Base-by-base conservation (phyloP, 1,140 invertebrate species). In the Sinonovacula constricta region DNA sequence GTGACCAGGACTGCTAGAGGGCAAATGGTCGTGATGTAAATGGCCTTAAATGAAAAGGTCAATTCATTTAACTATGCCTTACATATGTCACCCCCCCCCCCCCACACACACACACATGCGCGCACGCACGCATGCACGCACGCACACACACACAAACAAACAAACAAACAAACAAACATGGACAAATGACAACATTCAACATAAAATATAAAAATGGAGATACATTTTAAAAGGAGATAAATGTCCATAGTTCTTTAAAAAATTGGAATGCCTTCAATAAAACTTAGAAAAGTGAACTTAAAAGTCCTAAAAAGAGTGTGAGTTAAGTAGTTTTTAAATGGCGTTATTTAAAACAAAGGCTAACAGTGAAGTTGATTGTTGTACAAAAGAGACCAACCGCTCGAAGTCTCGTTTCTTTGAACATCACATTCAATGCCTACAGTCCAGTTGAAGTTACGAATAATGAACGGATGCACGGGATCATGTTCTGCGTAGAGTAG, bases 341-440 rank as follows among this genome's bases (percentile, higher is more conserved):
- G 22, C 28, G 24, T 15, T 36, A 24, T 33, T 30, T 34, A 15
- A 39, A 31, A n/a, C 5, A 12, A 4, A n/a, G 7, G 3, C 3
- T 45, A 5, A 66, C 45, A 5, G 3, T n/a, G 63, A 30, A 15
- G 22, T 15, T 14, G 14, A n/a, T 31, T n/a, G 7, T n/a, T 7
- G n/a, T n/a, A n/a, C n/a, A n/a, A 26, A n/a, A 5, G 49, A 12
- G 63, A 24, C 15, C 3, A 34, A 71, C 68, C 56, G 18, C 54
- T 59, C 4, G 36, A 57, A 1, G 33, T 71, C 54, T 60, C 68
- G 22, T 71, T 71, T 30, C 68, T 60, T n/a, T 59, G 31, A 12
- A 71, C 68, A 49, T 60, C 54, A 71, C 68, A 71, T 26, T 71
- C 68, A 2, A 71, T 31, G 22, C 56, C 56, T 24, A 71, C 68